Evolutionary conservation across 2,113 vertebrate genomes (phyloP), one percentile per base, ranked within the genome.

Genomic region (Arothron firmamentum): DNA sequence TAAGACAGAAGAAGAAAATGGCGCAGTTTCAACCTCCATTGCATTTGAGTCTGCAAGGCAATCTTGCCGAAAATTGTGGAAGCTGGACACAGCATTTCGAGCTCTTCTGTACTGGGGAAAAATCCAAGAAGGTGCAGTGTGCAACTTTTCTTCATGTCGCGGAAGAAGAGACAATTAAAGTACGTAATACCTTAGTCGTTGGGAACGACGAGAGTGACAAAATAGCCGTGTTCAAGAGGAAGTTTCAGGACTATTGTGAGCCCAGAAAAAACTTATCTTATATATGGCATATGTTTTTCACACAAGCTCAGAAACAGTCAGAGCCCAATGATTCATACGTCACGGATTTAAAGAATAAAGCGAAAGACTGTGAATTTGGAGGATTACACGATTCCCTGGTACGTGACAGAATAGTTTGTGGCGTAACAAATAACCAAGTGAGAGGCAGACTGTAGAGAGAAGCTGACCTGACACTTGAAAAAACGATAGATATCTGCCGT

Each of bases 381-480:
- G n/a, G n/a, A n/a, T n/a, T n/a, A n/a, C n/a, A n/a, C n/a, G n/a
- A n/a, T n/a, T n/a, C n/a, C n/a, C n/a, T n/a, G n/a, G n/a, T n/a
- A n/a, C n/a, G n/a, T n/a, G n/a, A n/a, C n/a, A n/a, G n/a, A n/a
- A n/a, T n/a, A n/a, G n/a, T n/a, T 3, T 62, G 31, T 46, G 62
- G 43, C 21, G 53, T 67, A 19, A 52, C 14, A 11, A 45, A 64
- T 10, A n/a, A 57, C 41, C 55, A 41, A 9, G 45, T 59, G 13
- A 62, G 62, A 57, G 50, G 18, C 38, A 65, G 62, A 58, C 43
- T 67, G n/a, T 18, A 2, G 16, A 47, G 46, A 47, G 46, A 47
- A 47, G 11, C 46, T 7, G 14, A 47, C 3, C 46, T 15, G 15
- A 47, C 46, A n/a, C 9, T 45, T 17, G 46, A 47, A n/a, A n/a